Evolutionary conservation across 2,888 invertebrate species (phyloP), one percentile per base, ranked within the genome.

Genomic region (Caradrina kadenii): DNA sequence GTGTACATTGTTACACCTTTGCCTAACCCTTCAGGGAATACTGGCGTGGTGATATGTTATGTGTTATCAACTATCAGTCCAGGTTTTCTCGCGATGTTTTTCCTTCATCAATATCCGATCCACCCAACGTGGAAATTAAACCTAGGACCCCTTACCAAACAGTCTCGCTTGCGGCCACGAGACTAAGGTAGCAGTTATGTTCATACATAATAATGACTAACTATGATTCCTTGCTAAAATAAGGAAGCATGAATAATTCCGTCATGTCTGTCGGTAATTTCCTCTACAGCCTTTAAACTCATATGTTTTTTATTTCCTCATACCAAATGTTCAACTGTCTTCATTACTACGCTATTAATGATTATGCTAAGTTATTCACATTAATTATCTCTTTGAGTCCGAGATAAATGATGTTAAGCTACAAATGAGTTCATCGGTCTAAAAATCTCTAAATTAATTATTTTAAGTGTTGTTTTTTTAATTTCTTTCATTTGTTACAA

Each of bases 301-400:
- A 63, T n/a, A 39, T 21, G 13, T 50, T 54, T 31, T 52, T 59
- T 49, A 55, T 76, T 77, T 77, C 77, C 77, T 77, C 64, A 69
- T 76, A 52, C 50, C 42, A 48, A 62, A 6, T 13, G 19, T 13
- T 69, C 52, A 75, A 52, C 42, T 64, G 64, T 54, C 69, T 64
- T 62, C 49, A 45, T 68, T 15, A 54, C 31, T 67, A 60, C 52
- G 5, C 63, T 60, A 63, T 63, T 80, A 71, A 79, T 69, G 42
- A 77, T 26, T 26, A 73, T 66, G 68, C 21, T 62, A 48, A 66
- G 35, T 52, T 50, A 70, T 70, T 68, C 48, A 50, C 63, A 68
- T 68, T 53, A 11, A 55, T 45, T 45, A 75, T 56, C 6, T 55
- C 4, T 31, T 26, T 35, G 15, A 55, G 17, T 45, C 5, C 15